These are phyloP conservation scores for Tortricodes alternella DNA, from an alignment of 2,888 invertebrate species.

Conservation along the genomic window DNA sequence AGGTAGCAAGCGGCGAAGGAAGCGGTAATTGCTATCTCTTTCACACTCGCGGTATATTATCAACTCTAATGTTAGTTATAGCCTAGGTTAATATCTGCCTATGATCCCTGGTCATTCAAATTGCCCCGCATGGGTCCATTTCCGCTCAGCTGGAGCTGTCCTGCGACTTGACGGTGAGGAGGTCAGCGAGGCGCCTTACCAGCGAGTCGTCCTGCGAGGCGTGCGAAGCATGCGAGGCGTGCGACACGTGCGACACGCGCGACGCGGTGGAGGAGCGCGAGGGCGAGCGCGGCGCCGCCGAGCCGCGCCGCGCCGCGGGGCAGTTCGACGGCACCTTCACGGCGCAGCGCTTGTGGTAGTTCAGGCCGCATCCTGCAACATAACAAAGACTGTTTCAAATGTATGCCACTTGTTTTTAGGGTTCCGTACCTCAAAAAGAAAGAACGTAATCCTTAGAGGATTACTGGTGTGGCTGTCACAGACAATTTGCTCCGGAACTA, in stretches of 20 bases:
- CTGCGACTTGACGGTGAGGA: constrained; percentile 70
- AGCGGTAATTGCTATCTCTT: too few species aligned
- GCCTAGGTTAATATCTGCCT: too few species aligned
- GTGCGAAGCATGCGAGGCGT: constrained; percentile 71
- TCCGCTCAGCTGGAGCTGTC: constrained; percentile 16
- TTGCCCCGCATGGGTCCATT: too few species aligned
- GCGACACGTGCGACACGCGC: constrained; percentile 74
- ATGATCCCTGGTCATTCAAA: too few species aligned
- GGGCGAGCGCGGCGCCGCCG: constrained; percentile 85
- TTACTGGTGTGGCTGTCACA: too few species aligned
- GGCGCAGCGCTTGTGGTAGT: constrained; percentile 98
- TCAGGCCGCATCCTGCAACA: constrained; percentile 94
- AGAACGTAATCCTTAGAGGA: too few species aligned
- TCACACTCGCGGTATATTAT: too few species aligned
- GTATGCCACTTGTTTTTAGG: background rate
- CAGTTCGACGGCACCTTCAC: constrained; percentile 99
- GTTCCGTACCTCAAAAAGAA: too few species aligned
- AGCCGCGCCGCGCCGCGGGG: constrained; percentile 51
- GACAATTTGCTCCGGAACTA: too few species aligned
- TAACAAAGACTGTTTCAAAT: background rate
- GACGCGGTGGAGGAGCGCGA: constrained; percentile 86
- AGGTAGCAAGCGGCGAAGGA: too few species aligned
- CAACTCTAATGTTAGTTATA: too few species aligned
- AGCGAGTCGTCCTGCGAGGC: constrained; percentile 85
- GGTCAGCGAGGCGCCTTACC: constrained; percentile 88